Conservation (phyloP, 2,797 vertebrate species). For the Sebastes hubbsi region DNA sequence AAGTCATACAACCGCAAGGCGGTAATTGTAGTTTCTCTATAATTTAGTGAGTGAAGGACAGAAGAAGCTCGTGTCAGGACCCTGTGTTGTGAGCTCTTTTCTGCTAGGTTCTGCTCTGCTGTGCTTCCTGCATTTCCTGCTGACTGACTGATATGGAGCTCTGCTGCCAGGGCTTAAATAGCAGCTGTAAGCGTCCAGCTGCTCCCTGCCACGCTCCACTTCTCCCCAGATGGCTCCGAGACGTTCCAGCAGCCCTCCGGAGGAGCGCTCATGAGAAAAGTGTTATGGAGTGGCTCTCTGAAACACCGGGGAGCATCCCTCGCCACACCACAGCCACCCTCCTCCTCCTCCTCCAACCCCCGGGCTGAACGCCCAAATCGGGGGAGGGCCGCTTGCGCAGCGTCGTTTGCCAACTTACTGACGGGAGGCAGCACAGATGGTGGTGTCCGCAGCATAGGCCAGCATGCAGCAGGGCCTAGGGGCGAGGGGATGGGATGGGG, state of each 20-base stretch:
- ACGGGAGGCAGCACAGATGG: slow-evolving; percentile 82
- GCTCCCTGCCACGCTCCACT: slow-evolving; percentile 85
- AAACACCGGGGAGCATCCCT: slow-evolving; percentile 78
- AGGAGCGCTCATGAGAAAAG: slow-evolving; percentile 81
- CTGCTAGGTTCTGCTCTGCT: slow-evolving; percentile 57
- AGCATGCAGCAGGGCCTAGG: slow-evolving; percentile 59
- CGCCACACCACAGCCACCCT: slow-evolving; percentile 65
- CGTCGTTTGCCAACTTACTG: slow-evolving; percentile 73
- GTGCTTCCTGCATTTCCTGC: slow-evolving; percentile 65
- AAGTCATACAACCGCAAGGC: too few relatives aligned
- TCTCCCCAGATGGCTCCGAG: slow-evolving; percentile 86
- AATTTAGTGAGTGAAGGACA: not conserved
- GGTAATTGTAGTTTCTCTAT: not conserved
- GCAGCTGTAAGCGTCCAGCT: slow-evolving; percentile 85
- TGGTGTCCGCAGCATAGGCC: slow-evolving; percentile 64
- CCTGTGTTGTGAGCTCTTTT: slow-evolving; percentile 40
- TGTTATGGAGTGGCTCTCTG: slow-evolving; percentile 82
- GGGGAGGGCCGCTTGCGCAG: slow-evolving; percentile 60
- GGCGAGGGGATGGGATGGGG: slow-evolving; percentile 20
- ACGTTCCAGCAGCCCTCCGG: slow-evolving; percentile 83
- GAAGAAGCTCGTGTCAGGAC: slow-evolving; percentile 10
- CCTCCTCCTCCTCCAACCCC: slow-evolving; percentile 62
- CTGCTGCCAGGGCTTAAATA: slow-evolving; percentile 85
- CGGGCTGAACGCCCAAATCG: slow-evolving; percentile 67
- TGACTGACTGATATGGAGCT: slow-evolving; percentile 78